phyloP scores from a whole-genome alignment of 1,140 invertebrate genomes.

The Camponotus pennsylvanicus region DNA sequence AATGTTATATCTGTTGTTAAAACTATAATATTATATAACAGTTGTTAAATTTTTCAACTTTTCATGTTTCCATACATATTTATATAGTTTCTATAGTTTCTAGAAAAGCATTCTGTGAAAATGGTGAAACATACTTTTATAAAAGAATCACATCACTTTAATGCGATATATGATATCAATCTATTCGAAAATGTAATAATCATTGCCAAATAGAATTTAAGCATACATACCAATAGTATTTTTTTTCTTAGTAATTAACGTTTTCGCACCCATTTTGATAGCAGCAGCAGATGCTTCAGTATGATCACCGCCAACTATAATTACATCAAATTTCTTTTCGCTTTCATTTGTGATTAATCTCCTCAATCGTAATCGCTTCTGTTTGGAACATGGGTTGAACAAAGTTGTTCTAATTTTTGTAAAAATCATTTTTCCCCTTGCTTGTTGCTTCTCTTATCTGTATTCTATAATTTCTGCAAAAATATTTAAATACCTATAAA shows the following conservation, averaged over 20 bases:
- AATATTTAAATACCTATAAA: neutral
- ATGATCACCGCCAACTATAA: constrained; percentile 97
- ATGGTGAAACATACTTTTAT: too few relatives aligned
- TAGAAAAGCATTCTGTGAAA: too few relatives aligned
- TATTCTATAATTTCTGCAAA: constrained; percentile 39
- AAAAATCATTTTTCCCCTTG: constrained; percentile 69
- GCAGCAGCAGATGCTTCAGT: constrained; percentile 96
- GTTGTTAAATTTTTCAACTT: too few relatives aligned
- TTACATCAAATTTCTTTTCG: constrained; percentile 89
- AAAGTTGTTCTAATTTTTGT: constrained; percentile 60
- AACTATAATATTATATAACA: too few relatives aligned
- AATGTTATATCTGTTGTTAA: too few relatives aligned
- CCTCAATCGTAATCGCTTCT: constrained; percentile 47
- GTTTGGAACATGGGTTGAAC: constrained; percentile 6
- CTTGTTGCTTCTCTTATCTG: neutral
- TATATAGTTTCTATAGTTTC: too few relatives aligned
- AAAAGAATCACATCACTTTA: too few relatives aligned
- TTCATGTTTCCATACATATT: too few relatives aligned
- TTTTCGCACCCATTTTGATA: constrained; percentile 94
- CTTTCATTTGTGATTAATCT: constrained; percentile 35
- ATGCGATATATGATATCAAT: too few relatives aligned
- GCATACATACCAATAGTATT: constrained; percentile 91
- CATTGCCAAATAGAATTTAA: neutral
- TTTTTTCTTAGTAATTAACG: constrained; percentile 96
- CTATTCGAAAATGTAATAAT: neutral